Evolutionary conservation across 2,797 vertebrate species (phyloP).

Genomic region (Phrynocephalus forsythii): DNA sequence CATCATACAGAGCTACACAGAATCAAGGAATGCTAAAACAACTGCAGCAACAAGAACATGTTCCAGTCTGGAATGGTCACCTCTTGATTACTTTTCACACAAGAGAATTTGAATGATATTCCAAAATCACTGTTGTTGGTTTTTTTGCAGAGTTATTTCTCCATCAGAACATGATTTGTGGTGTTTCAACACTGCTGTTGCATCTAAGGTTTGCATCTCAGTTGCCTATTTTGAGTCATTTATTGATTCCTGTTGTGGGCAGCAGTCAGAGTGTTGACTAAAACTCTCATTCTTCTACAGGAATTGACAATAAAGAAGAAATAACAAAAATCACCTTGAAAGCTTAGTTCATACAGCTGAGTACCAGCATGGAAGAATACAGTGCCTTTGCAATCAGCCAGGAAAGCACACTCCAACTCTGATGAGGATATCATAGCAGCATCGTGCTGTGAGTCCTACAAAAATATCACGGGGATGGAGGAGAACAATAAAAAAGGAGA

Average conservation of each 20-base stretch:
- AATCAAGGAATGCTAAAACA: not conserved
- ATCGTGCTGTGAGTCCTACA: constrained; percentile 42
- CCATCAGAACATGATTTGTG: not conserved
- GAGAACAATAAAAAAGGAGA: not conserved
- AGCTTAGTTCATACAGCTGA: constrained; percentile 58
- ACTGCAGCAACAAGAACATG: not conserved
- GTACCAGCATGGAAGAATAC: constrained; percentile 60
- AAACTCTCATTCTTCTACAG: not conserved
- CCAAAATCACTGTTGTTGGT: not conserved
- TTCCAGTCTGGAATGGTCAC: not conserved
- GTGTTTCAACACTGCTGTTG: not conserved
- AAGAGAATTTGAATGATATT: not conserved
- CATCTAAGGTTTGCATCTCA: too few species aligned
- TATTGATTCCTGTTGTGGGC: not conserved
- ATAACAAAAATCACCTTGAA: constrained; percentile 59
- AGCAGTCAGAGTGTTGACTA: not conserved
- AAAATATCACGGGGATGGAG: not conserved
- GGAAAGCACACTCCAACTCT: constrained; percentile 58
- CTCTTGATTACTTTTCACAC: not conserved
- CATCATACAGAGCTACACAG: not conserved
- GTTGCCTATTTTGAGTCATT: not conserved
- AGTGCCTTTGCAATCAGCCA: constrained; percentile 17
- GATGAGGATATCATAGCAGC: constrained; percentile 54
- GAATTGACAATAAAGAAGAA: too few species aligned
- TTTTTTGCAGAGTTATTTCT: not conserved